Percentiles rank a stretch among this genome's conserved stretches.
Evolutionary conservation across 2,797 vertebrate genomes (phyloP).

Genomic region (Mormyrops attenuatus): DNA sequence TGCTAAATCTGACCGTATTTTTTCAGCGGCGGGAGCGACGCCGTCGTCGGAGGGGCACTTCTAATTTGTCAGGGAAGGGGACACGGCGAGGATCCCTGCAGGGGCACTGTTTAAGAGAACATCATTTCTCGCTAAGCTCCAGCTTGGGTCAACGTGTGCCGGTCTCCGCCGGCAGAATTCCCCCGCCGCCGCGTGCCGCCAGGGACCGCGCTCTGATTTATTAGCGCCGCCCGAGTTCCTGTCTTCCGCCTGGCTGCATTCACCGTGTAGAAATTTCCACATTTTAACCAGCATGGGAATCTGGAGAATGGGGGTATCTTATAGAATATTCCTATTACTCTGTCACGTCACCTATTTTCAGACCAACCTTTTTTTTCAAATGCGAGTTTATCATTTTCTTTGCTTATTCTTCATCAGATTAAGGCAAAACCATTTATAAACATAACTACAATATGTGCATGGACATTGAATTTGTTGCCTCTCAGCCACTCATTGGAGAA

Average conservation of each 20-base stretch:
- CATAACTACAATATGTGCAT: not conserved
- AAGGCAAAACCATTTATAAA: not conserved
- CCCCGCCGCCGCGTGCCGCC: slow-evolving; percentile 80
- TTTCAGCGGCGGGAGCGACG: slow-evolving; percentile 65
- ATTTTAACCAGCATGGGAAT: slow-evolving; percentile 52
- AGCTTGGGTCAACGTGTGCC: slow-evolving; percentile 59
- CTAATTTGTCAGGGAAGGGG: slow-evolving; percentile 73
- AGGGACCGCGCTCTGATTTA: slow-evolving; percentile 86
- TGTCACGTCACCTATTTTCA: slow-evolving; percentile 40
- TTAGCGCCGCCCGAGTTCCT: slow-evolving; percentile 73
- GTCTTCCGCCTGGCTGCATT: slow-evolving; percentile 83
- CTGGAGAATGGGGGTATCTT: slow-evolving; percentile 54
- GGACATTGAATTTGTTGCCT: slow-evolving; percentile 15
- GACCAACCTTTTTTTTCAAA: slow-evolving; percentile 26
- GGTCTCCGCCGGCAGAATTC: slow-evolving; percentile 62
- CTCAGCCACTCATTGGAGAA: slow-evolving; percentile 19
- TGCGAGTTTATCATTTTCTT: slow-evolving; percentile 35
- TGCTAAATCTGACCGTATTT: slow-evolving; percentile 73
- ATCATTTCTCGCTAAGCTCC: slow-evolving; percentile 75
- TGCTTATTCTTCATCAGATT: slow-evolving; percentile 24
- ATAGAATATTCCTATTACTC: slow-evolving; percentile 54
- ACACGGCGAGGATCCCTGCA: slow-evolving; percentile 53
- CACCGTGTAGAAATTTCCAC: slow-evolving; percentile 71
- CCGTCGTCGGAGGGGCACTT: slow-evolving; percentile 56
- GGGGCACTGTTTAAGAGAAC: slow-evolving; percentile 78